Conservation (phyloP, 2,888 invertebrate genomes). For the Coremacera marginata region DNA sequence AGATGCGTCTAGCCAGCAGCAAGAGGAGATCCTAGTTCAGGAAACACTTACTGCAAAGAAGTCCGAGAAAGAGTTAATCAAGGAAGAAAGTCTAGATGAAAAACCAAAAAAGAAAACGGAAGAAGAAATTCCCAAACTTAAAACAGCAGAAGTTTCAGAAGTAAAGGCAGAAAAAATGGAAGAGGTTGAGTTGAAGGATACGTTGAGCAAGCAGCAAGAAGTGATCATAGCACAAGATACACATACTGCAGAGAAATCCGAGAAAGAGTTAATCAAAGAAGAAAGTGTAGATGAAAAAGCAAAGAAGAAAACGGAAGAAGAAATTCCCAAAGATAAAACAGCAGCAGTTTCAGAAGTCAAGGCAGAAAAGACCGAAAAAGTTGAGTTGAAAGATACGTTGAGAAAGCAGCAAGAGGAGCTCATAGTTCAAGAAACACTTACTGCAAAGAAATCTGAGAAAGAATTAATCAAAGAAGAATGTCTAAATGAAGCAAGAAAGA, state of each 20-base stretch:
- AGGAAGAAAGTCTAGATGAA: conserved; percentile 16
- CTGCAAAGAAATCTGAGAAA: background rate
- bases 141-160: background rate
- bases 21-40: conserved; percentile 36
- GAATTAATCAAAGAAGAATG: conserved; percentile 49
- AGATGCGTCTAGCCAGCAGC: background rate
- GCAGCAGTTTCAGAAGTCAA: background rate
- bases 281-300: background rate
- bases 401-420: background rate
- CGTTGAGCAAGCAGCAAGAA: background rate
- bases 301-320: too few species aligned
- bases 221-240: background rate
- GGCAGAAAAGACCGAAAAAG: background rate
- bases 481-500: conserved; percentile 31
- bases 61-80: conserved; percentile 16
- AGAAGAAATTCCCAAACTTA: background rate
- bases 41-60: background rate
- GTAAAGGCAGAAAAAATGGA: conserved; percentile 14
- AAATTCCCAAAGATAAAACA: too few species aligned
- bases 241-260: too few species aligned
- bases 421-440: background rate
- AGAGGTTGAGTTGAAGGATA: background rate
- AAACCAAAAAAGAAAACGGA: background rate
- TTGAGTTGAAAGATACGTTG: conserved; percentile 2
- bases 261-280: background rate